phyloP scores from a whole-genome alignment of 2,888 invertebrate genomes.

The Drosophila infuscata region DNA sequence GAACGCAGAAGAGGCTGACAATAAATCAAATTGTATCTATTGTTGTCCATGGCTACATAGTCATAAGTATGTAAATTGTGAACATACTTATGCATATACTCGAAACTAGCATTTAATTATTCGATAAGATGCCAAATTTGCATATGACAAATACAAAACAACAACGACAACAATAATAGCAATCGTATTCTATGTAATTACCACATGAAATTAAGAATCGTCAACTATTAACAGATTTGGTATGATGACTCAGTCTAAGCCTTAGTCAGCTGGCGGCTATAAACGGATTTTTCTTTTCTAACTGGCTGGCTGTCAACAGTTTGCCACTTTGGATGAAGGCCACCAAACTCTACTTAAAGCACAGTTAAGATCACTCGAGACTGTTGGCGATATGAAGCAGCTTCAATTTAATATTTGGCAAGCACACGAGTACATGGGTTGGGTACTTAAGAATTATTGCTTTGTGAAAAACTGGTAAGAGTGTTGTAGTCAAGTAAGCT shows the following conservation, averaged over 20 bases:
- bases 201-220: conserved; percentile 41
- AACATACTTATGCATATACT: conserved; percentile 44
- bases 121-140: conserved; percentile 57
- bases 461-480: background rate
- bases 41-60: conserved; percentile 50
- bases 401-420: conserved; percentile 49
- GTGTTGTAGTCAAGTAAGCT: background rate
- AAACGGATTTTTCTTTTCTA: conserved; percentile 21
- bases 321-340: conserved; percentile 22
- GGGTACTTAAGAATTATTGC: conserved; percentile 31
- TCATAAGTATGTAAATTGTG: conserved; percentile 42
- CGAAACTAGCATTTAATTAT: conserved; percentile 60
- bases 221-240: conserved; percentile 45
- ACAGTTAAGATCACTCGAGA: conserved; percentile 5
- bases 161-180: background rate
- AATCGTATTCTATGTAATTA: conserved; percentile 63
- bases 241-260: conserved; percentile 53
- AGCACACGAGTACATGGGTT: conserved; percentile 31
- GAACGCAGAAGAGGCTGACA: conserved; percentile 33
- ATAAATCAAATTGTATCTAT: conserved; percentile 71
- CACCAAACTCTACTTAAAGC: conserved; percentile 13
- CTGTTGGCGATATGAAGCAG: conserved; percentile 26
- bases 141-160: conserved; percentile 56
- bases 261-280: background rate
- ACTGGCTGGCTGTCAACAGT: conserved; percentile 6